phyloP scores from a whole-genome alignment of 2,113 vertebrate species.

The Calcarius ornatus region DNA sequence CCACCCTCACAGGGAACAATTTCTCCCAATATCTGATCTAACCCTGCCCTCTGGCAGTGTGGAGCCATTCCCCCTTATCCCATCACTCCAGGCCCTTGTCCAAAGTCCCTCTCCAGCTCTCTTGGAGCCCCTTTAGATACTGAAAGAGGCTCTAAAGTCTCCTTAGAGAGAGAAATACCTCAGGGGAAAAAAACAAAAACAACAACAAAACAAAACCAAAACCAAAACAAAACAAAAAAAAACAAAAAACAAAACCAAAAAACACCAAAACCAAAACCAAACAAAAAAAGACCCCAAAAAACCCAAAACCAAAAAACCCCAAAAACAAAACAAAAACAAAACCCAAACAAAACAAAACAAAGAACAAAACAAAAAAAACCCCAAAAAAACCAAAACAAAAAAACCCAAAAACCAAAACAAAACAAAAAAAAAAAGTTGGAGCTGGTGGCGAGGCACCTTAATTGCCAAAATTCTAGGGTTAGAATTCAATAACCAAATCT shows the following conservation, averaged over 20 bases:
- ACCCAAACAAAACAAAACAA: too few species aligned
- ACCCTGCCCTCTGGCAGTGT: not conserved
- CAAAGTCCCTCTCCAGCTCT: not conserved
- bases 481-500: not conserved
- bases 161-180: not conserved
- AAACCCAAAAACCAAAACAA: too few species aligned
- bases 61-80: not conserved
- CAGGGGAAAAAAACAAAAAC: accelerated
- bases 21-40: not conserved
- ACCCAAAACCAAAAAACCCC: too few species aligned
- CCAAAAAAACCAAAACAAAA: too few species aligned
- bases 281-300: too few species aligned
- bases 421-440: accelerated
- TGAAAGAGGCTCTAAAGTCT: not conserved
- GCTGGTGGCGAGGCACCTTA: too few species aligned
- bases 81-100: not conserved
- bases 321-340: too few species aligned
- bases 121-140: not conserved
- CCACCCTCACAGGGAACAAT: not conserved
- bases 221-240: too few species aligned
- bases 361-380: too few species aligned
- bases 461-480: not conserved
- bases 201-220: too few species aligned
- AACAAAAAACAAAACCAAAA: too few species aligned
- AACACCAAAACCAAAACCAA: too few species aligned